Evolutionary conservation across 2,797 vertebrate species (phyloP).

Genomic region (Fistularia tabacaria): DNA sequence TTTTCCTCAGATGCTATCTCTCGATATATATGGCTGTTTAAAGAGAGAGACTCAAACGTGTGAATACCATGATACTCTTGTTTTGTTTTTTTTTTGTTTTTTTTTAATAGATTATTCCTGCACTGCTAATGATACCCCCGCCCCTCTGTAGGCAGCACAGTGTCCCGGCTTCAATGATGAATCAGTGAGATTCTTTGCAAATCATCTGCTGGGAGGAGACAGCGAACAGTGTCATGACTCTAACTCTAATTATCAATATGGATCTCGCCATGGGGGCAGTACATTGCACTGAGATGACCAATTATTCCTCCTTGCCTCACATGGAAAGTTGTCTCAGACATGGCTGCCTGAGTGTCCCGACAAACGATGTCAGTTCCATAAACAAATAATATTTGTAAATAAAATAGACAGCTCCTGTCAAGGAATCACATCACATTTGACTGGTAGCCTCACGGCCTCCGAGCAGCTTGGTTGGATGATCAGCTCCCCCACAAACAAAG

Average conservation of each 20-base stretch:
- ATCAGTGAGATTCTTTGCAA: neutral
- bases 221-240: constrained; percentile 8
- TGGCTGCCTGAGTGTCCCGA: constrained; percentile 42
- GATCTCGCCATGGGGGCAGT: constrained; percentile 45
- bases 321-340: constrained; percentile 6
- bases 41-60: too few relatives aligned
- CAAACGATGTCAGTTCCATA: constrained; percentile 44
- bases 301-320: constrained; percentile 43
- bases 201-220: neutral
- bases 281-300: constrained; percentile 37
- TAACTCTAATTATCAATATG: constrained; percentile 48
- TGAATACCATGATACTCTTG: too few relatives aligned
- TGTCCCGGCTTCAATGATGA: constrained; percentile 2
- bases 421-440: constrained; percentile 48
- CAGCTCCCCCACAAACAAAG: constrained; percentile 51
- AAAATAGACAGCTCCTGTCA: constrained; percentile 14
- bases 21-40: too few relatives aligned
- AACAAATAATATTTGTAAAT: constrained; percentile 44
- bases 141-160: neutral
- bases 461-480: constrained; percentile 33
- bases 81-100: too few relatives aligned
- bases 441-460: constrained; percentile 16
- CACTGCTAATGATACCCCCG: neutral
- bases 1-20: too few relatives aligned
- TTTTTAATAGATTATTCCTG: too few relatives aligned